Conservation (phyloP, 2,113 vertebrate species). For the Odocoileus hemionus region DNA sequence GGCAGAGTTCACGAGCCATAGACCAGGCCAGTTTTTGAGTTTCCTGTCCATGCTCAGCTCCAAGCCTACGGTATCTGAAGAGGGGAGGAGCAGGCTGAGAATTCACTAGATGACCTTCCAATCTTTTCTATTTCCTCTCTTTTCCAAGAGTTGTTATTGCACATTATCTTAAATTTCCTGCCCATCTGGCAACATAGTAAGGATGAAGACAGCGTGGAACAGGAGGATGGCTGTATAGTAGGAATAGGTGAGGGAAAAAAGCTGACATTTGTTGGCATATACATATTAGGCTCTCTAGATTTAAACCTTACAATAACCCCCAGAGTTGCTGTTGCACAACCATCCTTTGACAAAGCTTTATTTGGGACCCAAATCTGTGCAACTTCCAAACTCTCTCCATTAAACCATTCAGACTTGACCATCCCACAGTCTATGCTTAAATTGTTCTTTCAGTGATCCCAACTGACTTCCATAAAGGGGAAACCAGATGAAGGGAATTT, state of each 20-base stretch:
- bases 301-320: not conserved
- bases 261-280: not conserved
- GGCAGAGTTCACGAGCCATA: slow-evolving; percentile 52
- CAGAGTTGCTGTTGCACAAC: not conserved
- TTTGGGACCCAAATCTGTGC: not conserved
- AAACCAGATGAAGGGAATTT: not conserved
- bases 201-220: not conserved
- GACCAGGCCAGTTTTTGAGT: slow-evolving; percentile 7
- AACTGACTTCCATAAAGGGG: not conserved
- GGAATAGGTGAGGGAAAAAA: not conserved
- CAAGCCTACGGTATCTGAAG: not conserved
- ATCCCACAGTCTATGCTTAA: not conserved
- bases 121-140: not conserved
- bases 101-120: not conserved
- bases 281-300: not conserved
- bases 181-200: not conserved
- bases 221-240: not conserved
- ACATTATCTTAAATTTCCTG: not conserved
- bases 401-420: not conserved
- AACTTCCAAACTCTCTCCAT: not conserved
- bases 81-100: not conserved
- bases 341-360: not conserved
- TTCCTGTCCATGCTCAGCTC: slow-evolving; percentile 58
- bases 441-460: not conserved
- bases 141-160: not conserved